These are phyloP conservation scores for Lissonota sp. DNA, from an alignment of 2,888 invertebrate genomes.

Conservation along the genomic window DNA sequence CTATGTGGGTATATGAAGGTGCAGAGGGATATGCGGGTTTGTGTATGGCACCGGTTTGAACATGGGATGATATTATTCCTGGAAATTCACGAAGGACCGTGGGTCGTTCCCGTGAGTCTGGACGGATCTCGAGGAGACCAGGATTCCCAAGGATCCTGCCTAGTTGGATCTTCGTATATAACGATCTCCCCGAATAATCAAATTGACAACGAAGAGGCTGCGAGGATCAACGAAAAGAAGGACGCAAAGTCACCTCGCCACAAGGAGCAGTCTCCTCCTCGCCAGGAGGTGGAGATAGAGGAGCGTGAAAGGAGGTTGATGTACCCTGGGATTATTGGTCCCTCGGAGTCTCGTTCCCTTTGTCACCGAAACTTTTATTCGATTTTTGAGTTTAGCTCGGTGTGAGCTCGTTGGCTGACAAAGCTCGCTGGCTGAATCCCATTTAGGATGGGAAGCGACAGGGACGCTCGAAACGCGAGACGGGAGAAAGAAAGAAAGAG, in stretches of 20 bases:
- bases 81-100: constrained; percentile 49
- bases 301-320: constrained; percentile 39
- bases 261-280: neutral
- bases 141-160: constrained; percentile 40
- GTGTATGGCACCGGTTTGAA: neutral
- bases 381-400: constrained; percentile 19
- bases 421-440: constrained; percentile 55
- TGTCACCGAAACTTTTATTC: constrained; percentile 48
- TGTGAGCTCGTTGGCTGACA: constrained; percentile 13
- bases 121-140: constrained; percentile 48
- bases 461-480: constrained; percentile 41
- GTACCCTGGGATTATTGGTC: constrained; percentile 30
- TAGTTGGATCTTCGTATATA: constrained; percentile 7
- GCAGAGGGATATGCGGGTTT: neutral
- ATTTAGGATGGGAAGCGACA: constrained; percentile 50
- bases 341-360: constrained; percentile 35
- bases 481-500: constrained; percentile 13
- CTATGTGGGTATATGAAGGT: neutral
- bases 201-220: constrained; percentile 15
- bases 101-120: constrained; percentile 8
- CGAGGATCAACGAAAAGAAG: neutral
- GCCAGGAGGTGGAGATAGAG: neutral
- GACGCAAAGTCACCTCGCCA: neutral
- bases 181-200: constrained; percentile 21
- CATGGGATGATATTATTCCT: constrained; percentile 44